Conservation (phyloP, 2,888 invertebrate species). For the Platycheirus albimanus region DNA sequence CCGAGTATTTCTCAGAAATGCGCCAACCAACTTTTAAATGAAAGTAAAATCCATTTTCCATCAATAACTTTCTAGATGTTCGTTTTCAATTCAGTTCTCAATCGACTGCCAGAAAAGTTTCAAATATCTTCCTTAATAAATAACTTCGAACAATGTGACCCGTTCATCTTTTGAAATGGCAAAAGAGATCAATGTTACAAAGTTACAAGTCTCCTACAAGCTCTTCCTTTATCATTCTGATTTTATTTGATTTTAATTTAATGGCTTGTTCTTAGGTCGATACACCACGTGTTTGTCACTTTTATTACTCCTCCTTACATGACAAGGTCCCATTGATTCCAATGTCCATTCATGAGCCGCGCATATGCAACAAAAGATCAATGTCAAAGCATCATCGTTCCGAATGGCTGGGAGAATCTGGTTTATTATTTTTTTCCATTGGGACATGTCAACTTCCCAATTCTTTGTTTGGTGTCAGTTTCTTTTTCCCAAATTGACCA, state of each 20-base stretch:
- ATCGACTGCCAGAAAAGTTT: slow-evolving; percentile 18
- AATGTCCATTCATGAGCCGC: slow-evolving; percentile 61
- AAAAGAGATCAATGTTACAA: slow-evolving; percentile 32
- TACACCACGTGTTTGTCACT: slow-evolving; percentile 68
- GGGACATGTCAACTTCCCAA: slow-evolving; percentile 56
- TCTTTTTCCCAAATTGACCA: slow-evolving; percentile 23
- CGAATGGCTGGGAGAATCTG: slow-evolving; percentile 44
- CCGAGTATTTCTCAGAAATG: too few relatives aligned
- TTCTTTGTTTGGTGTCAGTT: slow-evolving; percentile 61
- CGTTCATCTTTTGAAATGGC: slow-evolving; percentile 24
- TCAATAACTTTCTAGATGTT: too few relatives aligned
- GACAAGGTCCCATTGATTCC: slow-evolving; percentile 61
- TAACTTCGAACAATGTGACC: slow-evolving; percentile 20
- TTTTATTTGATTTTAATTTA: slow-evolving; percentile 69
- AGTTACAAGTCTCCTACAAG: slow-evolving; percentile 4
- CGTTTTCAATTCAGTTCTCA: too few relatives aligned
- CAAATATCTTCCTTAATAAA: slow-evolving; percentile 39
- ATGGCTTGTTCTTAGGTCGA: slow-evolving; percentile 58
- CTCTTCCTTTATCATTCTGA: slow-evolving; percentile 15
- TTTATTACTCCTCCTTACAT: slow-evolving; percentile 66
- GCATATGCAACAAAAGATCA: slow-evolving; percentile 58
- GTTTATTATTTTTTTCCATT: slow-evolving; percentile 17
- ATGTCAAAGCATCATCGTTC: slow-evolving; percentile 43
- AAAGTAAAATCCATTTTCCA: too few relatives aligned
- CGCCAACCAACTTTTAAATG: too few relatives aligned